Percentiles rank a stretch among this genome's conserved stretches.
Conservation (phyloP, 2,113 vertebrate species). For the Accipiter cooperii region DNA sequence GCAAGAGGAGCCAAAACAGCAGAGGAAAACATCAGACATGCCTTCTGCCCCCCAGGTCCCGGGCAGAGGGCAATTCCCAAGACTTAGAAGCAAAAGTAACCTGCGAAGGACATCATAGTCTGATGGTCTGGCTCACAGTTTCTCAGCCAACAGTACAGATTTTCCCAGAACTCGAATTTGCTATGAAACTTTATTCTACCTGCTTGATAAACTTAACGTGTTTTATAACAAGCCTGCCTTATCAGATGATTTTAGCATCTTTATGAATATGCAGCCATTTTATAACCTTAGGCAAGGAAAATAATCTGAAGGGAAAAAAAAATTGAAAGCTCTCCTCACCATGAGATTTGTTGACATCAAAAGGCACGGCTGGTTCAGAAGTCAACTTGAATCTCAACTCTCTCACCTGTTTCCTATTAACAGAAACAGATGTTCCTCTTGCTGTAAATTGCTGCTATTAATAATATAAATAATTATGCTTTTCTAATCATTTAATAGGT, state of each 20-base stretch:
- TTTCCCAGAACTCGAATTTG: background rate
- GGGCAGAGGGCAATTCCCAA: background rate
- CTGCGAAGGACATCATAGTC: background rate
- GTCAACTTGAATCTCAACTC: background rate
- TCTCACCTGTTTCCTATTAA: conserved; percentile 35
- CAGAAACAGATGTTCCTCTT: conserved; percentile 23
- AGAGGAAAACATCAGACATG: background rate
- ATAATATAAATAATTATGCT: conserved; percentile 36
- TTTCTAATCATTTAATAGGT: conserved; percentile 32
- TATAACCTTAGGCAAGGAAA: background rate
- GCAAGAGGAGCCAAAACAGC: background rate
- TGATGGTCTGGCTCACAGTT: background rate
- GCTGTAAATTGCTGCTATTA: conserved; percentile 38
- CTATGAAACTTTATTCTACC: background rate
- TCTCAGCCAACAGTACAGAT: background rate
- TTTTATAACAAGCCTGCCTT: background rate
- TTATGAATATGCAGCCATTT: background rate
- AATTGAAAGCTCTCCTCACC: background rate
- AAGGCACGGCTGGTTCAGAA: background rate
- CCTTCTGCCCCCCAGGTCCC: background rate
- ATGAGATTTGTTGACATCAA: background rate
- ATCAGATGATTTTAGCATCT: background rate
- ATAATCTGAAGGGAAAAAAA: background rate
- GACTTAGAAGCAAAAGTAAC: background rate
- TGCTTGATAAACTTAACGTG: background rate